Base-by-base conservation (phyloP, 1,140 invertebrate species). In the Drosophila bifasciata region DNA sequence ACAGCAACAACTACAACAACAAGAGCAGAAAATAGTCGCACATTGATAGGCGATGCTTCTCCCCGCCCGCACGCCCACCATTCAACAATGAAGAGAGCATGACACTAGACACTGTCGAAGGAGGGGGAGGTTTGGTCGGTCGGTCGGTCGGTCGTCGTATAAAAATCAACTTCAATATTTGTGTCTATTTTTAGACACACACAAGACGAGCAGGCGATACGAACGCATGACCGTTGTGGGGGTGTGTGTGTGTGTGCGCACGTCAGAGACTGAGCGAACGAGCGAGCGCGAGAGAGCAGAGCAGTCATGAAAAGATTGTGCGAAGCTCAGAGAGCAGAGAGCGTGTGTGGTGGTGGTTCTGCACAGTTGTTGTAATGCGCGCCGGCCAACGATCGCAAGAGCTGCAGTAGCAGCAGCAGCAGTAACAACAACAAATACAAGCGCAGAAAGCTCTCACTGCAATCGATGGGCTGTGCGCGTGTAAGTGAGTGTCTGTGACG, bases 91-190 rank as follows among this genome's bases (percentile, higher is more conserved):
- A 67, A 56, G 53, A 36, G 75, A 49, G 11, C 32, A 43, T 21
- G 40, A 36, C 17, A 52, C 32, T 36, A 36, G 32, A 36, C 32
- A 36, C 32, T 36, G 39, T 13, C 56, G 52, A 62, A 41, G 62
- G 61, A 1, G 53, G 9, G 19, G 25, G 2, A 9, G 17, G 13
- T 5, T n/a, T 21, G n/a, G 13, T 5, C 17, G 28, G 55, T 9
- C 32, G 9, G 21, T 6, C 17, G 15, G 17, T 36, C 44, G 79
- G 72, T 53, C 73, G 80, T 56, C 69, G 63, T 84, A 81, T 77
- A 74, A 74, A 86, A 88, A 88, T 86, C 78, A 86, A 89, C 81
- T 84, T 73, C 88, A 90, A 90, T 88, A 90, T 86, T 90, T 90
- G 81, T 83, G 68, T 80, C 86, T 90, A 90, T 90, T 90, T 90